phyloP scores from a whole-genome alignment of 2,888 invertebrate species.

The Dasypogon diadema region DNA sequence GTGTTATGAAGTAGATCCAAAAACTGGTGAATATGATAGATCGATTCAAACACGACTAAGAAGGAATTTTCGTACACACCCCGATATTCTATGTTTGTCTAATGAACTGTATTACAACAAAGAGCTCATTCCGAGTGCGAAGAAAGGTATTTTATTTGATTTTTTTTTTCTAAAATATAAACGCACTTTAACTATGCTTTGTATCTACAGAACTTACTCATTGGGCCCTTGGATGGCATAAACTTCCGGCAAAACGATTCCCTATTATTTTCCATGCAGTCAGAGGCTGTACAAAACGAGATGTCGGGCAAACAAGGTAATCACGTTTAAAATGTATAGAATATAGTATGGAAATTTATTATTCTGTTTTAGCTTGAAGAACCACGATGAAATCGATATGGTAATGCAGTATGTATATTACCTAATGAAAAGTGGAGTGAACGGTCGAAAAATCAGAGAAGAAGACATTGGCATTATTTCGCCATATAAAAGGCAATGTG shows the following conservation, averaged over 20 bases:
- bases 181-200: too few relatives aligned
- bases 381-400: conserved; percentile 72
- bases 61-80: conserved; percentile 81
- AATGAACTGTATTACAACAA: conserved; percentile 80
- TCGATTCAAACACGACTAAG: conserved; percentile 79
- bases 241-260: conserved; percentile 68
- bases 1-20: conserved; percentile 64
- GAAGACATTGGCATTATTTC: conserved; percentile 74
- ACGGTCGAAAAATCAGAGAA: conserved; percentile 68
- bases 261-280: conserved; percentile 74
- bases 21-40: conserved; percentile 68
- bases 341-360: too few relatives aligned
- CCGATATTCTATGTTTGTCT: conserved; percentile 75
- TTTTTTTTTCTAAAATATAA: too few relatives aligned
- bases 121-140: conserved; percentile 70
- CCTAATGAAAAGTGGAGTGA: conserved; percentile 68
- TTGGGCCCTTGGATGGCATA: conserved; percentile 65
- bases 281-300: conserved; percentile 69
- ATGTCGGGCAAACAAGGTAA: conserved; percentile 71
- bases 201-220: too few relatives aligned
- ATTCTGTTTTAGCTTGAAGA: conserved; percentile 72
- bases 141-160: conserved; percentile 57
- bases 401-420: conserved; percentile 73
- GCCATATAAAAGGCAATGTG: conserved; percentile 70
- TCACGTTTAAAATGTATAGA: neutral